Conservation (phyloP, 1,140 invertebrate species). For the Papilio machaon region DNA sequence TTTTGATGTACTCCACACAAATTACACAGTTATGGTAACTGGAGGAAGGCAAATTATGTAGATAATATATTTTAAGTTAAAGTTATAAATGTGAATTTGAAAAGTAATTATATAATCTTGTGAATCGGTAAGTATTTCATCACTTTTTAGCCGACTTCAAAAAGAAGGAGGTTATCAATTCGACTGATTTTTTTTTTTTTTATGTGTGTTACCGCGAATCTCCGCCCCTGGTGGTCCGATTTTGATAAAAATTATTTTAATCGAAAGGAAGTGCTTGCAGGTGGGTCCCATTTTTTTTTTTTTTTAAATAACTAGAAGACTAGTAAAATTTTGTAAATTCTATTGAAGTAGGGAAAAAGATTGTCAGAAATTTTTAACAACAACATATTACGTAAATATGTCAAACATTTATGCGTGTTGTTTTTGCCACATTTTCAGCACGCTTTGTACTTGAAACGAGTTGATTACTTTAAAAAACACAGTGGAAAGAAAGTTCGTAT, state of each 20-base stretch:
- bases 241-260: no score
- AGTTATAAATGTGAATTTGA: neutral
- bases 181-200: no score
- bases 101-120: neutral
- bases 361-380: no score
- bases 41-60: neutral
- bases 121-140: neutral
- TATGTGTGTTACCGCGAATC: no score
- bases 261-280: no score
- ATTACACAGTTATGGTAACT: neutral
- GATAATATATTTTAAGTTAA: neutral
- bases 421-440: neutral
- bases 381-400: neutral
- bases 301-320: no score
- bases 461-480: constrained; percentile 7
- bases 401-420: neutral
- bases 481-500: neutral
- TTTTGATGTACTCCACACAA: neutral
- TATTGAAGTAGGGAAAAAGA: no score
- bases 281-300: no score
- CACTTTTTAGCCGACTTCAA: no score
- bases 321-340: neutral
- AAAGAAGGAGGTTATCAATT: no score
- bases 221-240: no score
- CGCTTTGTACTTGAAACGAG: neutral